A percentile compares a stretch with the other conserved stretches of the same genome.
These are phyloP conservation scores for Drepanosiphum platanoidis DNA, from an alignment of 2,888 invertebrate genomes.

Conservation along the genomic window DNA sequence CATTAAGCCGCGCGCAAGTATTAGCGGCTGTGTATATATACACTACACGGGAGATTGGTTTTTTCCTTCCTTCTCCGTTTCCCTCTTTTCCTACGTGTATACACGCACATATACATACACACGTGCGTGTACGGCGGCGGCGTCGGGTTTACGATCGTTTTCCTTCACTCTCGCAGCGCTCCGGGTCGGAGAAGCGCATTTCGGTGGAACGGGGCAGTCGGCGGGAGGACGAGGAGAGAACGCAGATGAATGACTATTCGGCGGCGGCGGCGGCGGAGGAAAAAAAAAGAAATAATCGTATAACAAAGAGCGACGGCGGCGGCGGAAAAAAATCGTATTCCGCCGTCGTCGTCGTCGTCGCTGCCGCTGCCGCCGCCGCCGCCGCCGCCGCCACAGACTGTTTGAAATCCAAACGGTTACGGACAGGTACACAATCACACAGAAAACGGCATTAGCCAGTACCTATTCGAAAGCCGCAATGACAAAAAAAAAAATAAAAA, in stretches of 20 bases:
- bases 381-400: background rate
- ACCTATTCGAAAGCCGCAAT: slow-evolving; percentile 37
- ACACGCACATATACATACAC: background rate
- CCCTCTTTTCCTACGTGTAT: background rate
- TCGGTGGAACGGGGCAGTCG: no score
- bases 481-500: slow-evolving; percentile 29
- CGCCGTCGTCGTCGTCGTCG: slow-evolving; percentile 14
- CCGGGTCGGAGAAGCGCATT: background rate
- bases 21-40: no score
- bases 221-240: background rate
- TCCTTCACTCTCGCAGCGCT: background rate
- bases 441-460: slow-evolving; percentile 41
- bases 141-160: background rate
- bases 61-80: background rate
- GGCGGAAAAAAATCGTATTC: slow-evolving; percentile 24
- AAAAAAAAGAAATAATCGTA: background rate
- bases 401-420: slow-evolving; percentile 53
- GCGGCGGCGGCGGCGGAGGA: background rate
- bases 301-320: slow-evolving; percentile 4
- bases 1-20: background rate
- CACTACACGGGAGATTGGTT: background rate
- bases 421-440: slow-evolving; percentile 47
- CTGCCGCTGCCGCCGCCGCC: slow-evolving; percentile 10
- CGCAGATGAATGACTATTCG: background rate
- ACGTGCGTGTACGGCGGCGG: no score